phyloP scores from a whole-genome alignment of 2,113 vertebrate genomes.

The Callipepla californica region DNA sequence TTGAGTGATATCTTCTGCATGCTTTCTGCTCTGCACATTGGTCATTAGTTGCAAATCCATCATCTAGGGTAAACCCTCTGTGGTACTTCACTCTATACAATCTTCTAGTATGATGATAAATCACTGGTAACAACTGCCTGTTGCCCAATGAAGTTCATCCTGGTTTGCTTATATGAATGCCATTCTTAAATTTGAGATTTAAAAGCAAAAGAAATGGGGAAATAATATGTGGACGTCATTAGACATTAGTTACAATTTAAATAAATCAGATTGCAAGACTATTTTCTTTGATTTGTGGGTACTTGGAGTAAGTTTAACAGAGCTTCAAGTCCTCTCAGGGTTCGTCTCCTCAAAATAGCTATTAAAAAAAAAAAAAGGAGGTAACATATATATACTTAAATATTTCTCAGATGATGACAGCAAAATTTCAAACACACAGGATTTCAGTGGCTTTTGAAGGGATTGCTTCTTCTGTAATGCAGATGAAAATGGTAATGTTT shows the following conservation, averaged over 20 bases:
- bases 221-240: not conserved
- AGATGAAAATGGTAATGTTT: not conserved
- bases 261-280: not conserved
- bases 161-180: not conserved
- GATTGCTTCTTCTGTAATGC: not conserved
- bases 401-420: not conserved
- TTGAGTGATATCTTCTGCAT: fast-evolving
- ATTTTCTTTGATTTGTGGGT: not conserved
- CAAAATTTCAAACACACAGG: not conserved
- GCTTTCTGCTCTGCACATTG: not conserved
- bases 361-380: not conserved
- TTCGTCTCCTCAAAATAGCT: not conserved
- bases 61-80: not conserved
- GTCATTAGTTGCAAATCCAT: not conserved
- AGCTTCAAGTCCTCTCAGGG: not conserved
- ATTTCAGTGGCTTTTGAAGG: not conserved
- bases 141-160: not conserved
- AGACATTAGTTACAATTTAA: not conserved
- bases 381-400: not conserved
- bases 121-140: not conserved
- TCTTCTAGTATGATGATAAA: not conserved
- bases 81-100: not conserved
- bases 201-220: not conserved
- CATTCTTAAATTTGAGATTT: not conserved
- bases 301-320: not conserved